Conservation (phyloP, 2,888 invertebrate genomes). For the Timema cristinae region DNA sequence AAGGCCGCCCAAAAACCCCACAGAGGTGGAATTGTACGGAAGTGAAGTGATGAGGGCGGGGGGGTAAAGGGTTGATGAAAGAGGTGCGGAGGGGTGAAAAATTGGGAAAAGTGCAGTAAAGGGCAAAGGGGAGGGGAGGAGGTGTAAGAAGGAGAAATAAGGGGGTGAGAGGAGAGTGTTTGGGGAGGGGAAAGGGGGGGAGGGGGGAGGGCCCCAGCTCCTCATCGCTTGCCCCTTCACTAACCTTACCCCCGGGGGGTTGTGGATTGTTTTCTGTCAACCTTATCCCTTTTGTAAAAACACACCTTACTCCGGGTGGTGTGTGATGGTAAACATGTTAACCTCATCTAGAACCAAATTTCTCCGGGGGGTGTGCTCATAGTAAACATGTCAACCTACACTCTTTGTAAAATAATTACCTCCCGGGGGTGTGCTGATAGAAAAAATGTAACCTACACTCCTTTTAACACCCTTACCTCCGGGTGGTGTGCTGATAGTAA, state of each 20-base stretch:
- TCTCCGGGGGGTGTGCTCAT: too few species aligned
- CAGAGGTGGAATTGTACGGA: not conserved
- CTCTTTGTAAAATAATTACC: too few species aligned
- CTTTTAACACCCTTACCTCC: too few species aligned
- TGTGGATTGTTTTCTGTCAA: not conserved
- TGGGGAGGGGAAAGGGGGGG: not conserved
- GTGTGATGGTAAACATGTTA: too few species aligned
- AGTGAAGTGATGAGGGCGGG: not conserved
- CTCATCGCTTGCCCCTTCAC: conserved; percentile 10
- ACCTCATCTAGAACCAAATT: too few species aligned
- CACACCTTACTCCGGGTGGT: too few species aligned
- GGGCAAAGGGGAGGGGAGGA: not conserved
- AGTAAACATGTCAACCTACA: too few species aligned
- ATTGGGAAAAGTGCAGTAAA: not conserved
- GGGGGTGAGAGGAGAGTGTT: too few species aligned
- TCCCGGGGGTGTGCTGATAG: too few species aligned
- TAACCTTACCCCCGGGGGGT: conserved; percentile 4
- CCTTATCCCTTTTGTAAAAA: not conserved
- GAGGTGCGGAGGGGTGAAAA: not conserved
- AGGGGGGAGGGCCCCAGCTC: conserved; percentile 14
- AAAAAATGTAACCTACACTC: too few species aligned
- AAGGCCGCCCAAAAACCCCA: too few species aligned
- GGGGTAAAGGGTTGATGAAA: conserved; percentile 10
- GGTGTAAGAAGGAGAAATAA: conserved; percentile 3
- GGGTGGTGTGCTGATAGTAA: too few species aligned